phyloP scores from a whole-genome alignment of 1,140 invertebrate genomes.

The Penaeus vannamei region DNA sequence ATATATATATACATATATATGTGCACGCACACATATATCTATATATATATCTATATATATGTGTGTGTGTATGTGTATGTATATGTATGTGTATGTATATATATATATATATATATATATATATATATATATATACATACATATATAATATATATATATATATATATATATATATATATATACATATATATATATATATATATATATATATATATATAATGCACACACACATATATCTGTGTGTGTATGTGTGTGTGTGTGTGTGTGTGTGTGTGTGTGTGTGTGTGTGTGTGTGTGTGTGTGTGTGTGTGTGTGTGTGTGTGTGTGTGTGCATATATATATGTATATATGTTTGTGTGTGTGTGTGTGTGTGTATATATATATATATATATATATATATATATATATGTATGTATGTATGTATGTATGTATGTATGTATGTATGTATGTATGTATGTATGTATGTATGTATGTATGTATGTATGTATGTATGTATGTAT shows the following conservation, averaged over 20 bases:
- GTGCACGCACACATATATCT: too few species aligned
- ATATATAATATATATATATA: too few species aligned
- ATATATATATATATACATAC: too few species aligned
- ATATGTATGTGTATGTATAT: too few species aligned
- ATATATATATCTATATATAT: too few species aligned
- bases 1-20: too few species aligned
- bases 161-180: too few species aligned
- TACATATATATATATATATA: too few species aligned
- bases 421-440: background rate
- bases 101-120: too few species aligned
- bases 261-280: slow-evolving; percentile 7
- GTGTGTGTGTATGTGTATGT: too few species aligned
- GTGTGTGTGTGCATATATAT: background rate
- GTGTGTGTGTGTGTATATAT: background rate
- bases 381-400: background rate
- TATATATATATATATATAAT: slow-evolving; percentile 21
- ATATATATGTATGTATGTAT: background rate
- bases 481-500: slow-evolving; percentile 16
- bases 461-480: background rate
- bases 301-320: too few species aligned
- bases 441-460: background rate
- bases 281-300: background rate
- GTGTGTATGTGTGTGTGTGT: background rate
- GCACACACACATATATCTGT: background rate
- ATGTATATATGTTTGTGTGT: background rate